These are phyloP conservation scores for Pelodytes ibericus DNA, from an alignment of 2,797 vertebrate genomes.

Conservation along the genomic window DNA sequence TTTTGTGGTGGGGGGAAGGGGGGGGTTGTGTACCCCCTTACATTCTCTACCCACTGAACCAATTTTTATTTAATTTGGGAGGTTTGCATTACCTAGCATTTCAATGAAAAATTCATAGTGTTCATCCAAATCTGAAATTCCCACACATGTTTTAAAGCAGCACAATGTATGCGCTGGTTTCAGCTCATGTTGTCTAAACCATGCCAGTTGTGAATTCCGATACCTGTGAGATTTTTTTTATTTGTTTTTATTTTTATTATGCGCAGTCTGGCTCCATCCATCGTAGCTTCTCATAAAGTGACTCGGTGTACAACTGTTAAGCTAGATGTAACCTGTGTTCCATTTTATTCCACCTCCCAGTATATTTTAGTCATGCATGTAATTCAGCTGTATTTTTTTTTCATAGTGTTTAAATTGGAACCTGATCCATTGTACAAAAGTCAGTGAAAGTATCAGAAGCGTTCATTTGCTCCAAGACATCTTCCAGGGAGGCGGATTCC, in stretches of 20 bases:
- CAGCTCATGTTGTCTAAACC: neutral
- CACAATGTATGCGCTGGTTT: neutral
- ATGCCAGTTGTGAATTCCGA: neutral
- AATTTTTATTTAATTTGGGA: neutral
- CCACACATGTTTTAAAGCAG: neutral
- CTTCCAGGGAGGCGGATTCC: slow-evolving; percentile 12
- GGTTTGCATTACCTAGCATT: too few relatives aligned
- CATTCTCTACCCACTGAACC: neutral
- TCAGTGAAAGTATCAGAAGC: slow-evolving; percentile 49
- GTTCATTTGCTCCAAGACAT: slow-evolving; percentile 19
- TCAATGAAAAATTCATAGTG: too few relatives aligned
- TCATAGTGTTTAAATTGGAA: slow-evolving; percentile 65
- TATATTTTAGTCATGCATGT: slow-evolving; percentile 54
- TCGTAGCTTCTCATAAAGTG: slow-evolving; percentile 50
- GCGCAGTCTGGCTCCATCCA: slow-evolving; percentile 6
- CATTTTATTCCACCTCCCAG: slow-evolving; percentile 51
- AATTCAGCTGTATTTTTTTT: slow-evolving; percentile 49
- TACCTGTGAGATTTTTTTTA: neutral
- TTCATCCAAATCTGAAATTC: too few relatives aligned
- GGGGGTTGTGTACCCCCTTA: too few relatives aligned
- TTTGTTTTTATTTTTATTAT: neutral
- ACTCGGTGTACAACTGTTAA: neutral
- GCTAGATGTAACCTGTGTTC: slow-evolving; percentile 29
- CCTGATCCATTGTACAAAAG: slow-evolving; percentile 40
- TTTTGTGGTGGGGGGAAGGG: too few relatives aligned